Base-by-base conservation (phyloP, 2,113 vertebrate species). In the Formicarius rufipectus region DNA sequence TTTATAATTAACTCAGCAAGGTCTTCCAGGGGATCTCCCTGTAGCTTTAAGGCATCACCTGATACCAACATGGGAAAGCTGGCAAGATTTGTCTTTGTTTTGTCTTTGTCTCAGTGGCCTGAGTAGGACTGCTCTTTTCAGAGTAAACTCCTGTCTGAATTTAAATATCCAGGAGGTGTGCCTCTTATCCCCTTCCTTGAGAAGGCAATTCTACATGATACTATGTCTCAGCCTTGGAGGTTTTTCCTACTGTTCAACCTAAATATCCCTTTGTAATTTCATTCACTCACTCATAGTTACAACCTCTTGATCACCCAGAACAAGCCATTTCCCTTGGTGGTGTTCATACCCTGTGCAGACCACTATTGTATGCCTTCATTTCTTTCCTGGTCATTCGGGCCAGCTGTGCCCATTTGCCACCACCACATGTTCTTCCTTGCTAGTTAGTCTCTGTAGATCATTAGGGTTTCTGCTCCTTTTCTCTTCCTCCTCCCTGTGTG, bases 391-490 rank as follows among this genome's bases (percentile, higher is more conserved):
- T 76, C 87, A 47, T 44, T 59, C 4, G 25, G 53, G 55, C 67
- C 84, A 91, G 72, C 69, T 93, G 64, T 80, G 73, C 75, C 84
- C 81, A 9, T 94, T 95, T 68, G 33, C 72, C 62, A 52, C 49
- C 6, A 2, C 31, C 66, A 82, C 73, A 39, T 82, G 69, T 66
- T 96, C 94, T 90, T 82, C 93, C 80, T 83, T n/a, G n/a, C 58
- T 3, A 16, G 42, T 58, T 75, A 22, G 37, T 90, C 86, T 49
- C 80, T 87, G 75, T 9, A 83, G 82, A 66, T 84, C 75, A 27
- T 86, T 82, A 58, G 89, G 52, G 60, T 82, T 94, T 93, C 63
- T 96, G 68, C 52, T 73, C 40, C 80, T 90, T 92, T 69, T 95
- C 77, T 80, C 84, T 96, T 78, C 77, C 86, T 93, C 77, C 73